Evolutionary conservation across 2,888 invertebrate genomes (phyloP), one percentile per base, ranked within the genome.

Genomic region (Thelaira solivaga): DNA sequence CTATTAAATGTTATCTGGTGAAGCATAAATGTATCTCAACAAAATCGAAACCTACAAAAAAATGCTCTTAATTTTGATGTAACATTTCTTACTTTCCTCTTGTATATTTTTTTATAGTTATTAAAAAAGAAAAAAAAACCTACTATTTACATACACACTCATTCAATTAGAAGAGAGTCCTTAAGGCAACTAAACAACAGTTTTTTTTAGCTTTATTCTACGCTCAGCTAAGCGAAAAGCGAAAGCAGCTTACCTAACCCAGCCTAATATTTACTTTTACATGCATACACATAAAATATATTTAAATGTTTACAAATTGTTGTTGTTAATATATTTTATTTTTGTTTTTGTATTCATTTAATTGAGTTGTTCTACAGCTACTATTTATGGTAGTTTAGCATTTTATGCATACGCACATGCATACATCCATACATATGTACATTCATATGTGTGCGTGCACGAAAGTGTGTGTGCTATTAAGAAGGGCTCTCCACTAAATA

Each of bases 191-290:
- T 39, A 69, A 73, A 43, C 36, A 59, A 64, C 55, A 65, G 55
- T 62, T 45, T 47, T 67, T 62, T 72, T 77, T 57, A 69, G 69
- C 67, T 75, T 65, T 62, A 13, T 53, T 61, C 74, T 62, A 29
- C 45, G 68, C 68, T 55, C 69, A 67, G 67, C 76, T 67, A 67
- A 72, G 62, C 67, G 55, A 67, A 61, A 41, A 61, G 72, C 65
- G n/a, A n/a, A n/a, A n/a, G n/a, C n/a, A n/a, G n/a, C 68, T 57
- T 43, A 68, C 75, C 62, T 45, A 64, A 64, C 64, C 57, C 68
- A 69, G 77, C 74, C 69, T 69, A 47, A 59, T 51, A n/a, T n/a
- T n/a, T n/a, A 62, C 3, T 45, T 41, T 24, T 31, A 36, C 8
- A 45, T n/a, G n/a, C n/a, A n/a, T n/a, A n/a, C n/a, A n/a, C n/a